Evolutionary conservation across 2,888 invertebrate genomes (phyloP).

Genomic region (Acronicta aceris): DNA sequence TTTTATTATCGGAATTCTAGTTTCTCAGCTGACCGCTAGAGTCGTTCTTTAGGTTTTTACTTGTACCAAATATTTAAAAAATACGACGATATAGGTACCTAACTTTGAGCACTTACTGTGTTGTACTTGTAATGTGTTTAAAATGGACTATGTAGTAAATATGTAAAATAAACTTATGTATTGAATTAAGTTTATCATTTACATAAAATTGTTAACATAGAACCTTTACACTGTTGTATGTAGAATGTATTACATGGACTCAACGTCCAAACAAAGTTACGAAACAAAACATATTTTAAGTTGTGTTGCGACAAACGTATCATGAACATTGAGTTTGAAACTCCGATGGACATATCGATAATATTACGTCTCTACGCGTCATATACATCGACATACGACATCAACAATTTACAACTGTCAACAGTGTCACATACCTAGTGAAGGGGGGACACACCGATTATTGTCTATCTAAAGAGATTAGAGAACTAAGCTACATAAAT

Average conservation of each 20-base stretch:
- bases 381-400: slow-evolving; percentile 62
- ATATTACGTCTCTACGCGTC: slow-evolving; percentile 61
- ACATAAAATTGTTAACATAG: too few species aligned
- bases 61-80: too few species aligned
- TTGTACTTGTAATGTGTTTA: too few species aligned
- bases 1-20: too few species aligned
- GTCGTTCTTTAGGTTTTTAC: too few species aligned
- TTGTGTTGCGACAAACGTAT: slow-evolving; percentile 42
- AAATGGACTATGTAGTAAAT: too few species aligned
- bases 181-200: too few species aligned
- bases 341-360: slow-evolving; percentile 60
- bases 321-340: slow-evolving; percentile 30
- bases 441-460: slow-evolving; percentile 17
- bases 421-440: slow-evolving; percentile 58
- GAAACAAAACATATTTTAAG: slow-evolving; percentile 14
- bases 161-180: too few species aligned
- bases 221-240: background rate
- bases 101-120: too few species aligned
- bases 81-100: too few species aligned
- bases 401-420: slow-evolving; percentile 66
- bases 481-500: background rate
- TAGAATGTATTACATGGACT: background rate
- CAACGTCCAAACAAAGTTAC: slow-evolving; percentile 15
- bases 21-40: too few species aligned
- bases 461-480: slow-evolving; percentile 6